Evolutionary conservation across 2,888 invertebrate species (phyloP).

Genomic region (Leucoma salicis): DNA sequence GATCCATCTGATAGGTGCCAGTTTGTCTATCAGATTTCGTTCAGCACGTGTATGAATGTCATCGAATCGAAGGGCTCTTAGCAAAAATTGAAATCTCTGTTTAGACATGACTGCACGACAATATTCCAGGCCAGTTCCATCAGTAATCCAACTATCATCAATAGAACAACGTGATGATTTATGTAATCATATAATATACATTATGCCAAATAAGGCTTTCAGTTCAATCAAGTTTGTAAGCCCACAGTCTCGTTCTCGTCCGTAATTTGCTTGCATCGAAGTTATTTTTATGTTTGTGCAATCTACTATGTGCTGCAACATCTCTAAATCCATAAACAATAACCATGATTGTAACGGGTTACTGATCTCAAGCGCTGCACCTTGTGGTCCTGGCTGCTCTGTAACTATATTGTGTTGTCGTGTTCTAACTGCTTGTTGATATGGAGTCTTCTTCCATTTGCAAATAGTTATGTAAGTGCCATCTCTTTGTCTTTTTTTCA

Average conservation of each 20-base stretch:
- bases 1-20: background rate
- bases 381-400: background rate
- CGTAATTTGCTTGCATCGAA: conserved; percentile 1
- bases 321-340: background rate
- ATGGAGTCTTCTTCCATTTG: too few relatives aligned
- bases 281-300: background rate
- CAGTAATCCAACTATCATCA: background rate
- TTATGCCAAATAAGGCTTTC: background rate
- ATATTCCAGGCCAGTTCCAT: background rate
- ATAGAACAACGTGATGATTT: background rate
- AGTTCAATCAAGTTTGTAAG: conserved; percentile 1
- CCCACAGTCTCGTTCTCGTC: conserved; percentile 6
- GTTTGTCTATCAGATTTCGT: background rate
- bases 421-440: too few relatives aligned
- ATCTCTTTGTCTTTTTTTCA: background rate
- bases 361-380: background rate
- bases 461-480: too few relatives aligned
- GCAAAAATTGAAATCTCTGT: background rate
- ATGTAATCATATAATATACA: background rate
- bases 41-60: background rate
- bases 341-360: background rate
- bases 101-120: background rate
- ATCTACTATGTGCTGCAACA: background rate
- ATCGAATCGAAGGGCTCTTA: background rate
- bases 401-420: background rate